Evolutionary conservation across 1,140 invertebrate species (phyloP).

Genomic region (Drosophila takahashii): DNA sequence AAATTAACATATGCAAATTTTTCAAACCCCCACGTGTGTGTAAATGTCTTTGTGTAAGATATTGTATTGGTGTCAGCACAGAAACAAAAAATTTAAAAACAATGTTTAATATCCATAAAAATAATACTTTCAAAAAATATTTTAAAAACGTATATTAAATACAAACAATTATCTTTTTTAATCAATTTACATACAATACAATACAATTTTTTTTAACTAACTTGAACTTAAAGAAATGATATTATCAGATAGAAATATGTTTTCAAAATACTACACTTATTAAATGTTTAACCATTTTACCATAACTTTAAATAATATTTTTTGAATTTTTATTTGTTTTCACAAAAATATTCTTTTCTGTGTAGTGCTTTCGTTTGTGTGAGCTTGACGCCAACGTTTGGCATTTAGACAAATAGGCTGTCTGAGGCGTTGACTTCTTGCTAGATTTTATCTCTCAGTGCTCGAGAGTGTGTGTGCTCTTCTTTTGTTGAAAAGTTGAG

Average conservation of each 20-base stretch:
- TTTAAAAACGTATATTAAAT: too few relatives aligned
- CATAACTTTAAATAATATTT: too few relatives aligned
- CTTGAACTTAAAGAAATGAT: too few relatives aligned
- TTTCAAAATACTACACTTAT: too few relatives aligned
- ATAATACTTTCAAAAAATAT: too few relatives aligned
- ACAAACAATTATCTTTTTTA: too few relatives aligned
- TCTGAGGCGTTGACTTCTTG: constrained; percentile 25
- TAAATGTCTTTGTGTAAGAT: constrained; percentile 16
- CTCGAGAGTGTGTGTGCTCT: constrained; percentile 16
- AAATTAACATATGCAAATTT: constrained; percentile 82
- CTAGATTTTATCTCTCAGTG: constrained; percentile 37
- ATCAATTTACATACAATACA: too few relatives aligned
- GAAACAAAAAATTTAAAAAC: not conserved
- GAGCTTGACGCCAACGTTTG: constrained; percentile 43
- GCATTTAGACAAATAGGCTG: constrained; percentile 68
- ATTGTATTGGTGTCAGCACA: constrained; percentile 2
- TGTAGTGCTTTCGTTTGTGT: constrained; percentile 15
- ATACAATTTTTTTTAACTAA: too few relatives aligned
- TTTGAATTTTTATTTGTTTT: too few relatives aligned
- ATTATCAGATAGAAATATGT: too few relatives aligned
- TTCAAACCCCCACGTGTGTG: constrained; percentile 55
- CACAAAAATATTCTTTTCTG: not conserved
- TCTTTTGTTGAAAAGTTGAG: constrained; percentile 58
- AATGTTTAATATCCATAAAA: not conserved
- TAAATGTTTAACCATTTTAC: too few relatives aligned